Conservation (phyloP, 2,797 vertebrate genomes). For the Labeo calbasu region DNA sequence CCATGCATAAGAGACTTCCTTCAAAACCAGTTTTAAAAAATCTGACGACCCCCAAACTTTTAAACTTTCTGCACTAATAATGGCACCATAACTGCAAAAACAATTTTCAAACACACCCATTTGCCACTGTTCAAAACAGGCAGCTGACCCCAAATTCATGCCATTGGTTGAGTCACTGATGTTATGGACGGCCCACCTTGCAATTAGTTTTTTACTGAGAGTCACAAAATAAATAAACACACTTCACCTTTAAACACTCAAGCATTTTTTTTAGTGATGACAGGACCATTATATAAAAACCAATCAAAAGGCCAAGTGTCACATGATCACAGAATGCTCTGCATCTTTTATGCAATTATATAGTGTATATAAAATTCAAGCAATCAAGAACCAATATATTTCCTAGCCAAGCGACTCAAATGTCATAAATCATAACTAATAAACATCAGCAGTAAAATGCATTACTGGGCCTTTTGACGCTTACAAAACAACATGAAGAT, state of each 20-base stretch:
- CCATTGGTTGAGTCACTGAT: not conserved
- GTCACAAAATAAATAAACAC: not conserved
- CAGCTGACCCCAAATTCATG: not conserved
- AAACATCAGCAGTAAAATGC: conserved; percentile 8
- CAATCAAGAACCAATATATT: conserved; percentile 2
- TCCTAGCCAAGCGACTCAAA: not conserved
- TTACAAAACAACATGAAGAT: conserved; percentile 1
- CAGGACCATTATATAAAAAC: not conserved
- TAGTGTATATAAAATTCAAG: not conserved
- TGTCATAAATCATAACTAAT: not conserved
- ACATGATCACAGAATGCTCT: not conserved
- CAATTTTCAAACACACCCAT: not conserved
- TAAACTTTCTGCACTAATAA: not conserved
- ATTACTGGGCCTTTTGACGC: not conserved
- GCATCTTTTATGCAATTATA: not conserved
- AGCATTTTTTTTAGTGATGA: not conserved
- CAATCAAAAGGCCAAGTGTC: not conserved
- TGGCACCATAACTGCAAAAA: too few relatives aligned
- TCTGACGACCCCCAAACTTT: not conserved
- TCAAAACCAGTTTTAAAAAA: not conserved
- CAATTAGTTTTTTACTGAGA: not conserved
- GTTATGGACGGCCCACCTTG: not conserved
- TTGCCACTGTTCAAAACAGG: not conserved
- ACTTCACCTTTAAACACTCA: not conserved
- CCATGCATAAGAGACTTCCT: not conserved